These are phyloP conservation scores for Lepeophtheirus salmonis DNA, from an alignment of 1,140 invertebrate genomes.

Conservation along the genomic window DNA sequence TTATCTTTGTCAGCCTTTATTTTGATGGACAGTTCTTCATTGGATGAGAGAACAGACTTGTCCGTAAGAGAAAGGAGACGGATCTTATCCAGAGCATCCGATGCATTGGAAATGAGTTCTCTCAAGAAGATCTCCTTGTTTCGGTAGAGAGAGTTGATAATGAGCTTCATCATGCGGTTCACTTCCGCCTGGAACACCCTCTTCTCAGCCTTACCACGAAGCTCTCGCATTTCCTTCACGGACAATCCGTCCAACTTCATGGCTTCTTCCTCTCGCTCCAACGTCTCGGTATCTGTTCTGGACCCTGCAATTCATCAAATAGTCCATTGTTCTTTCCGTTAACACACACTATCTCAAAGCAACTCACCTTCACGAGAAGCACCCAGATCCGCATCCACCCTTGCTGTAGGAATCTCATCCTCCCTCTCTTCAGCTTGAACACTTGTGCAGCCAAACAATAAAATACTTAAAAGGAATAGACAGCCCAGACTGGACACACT, in stretches of 20 bases:
- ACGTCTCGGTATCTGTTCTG: constrained; percentile 44
- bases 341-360: constrained; percentile 4
- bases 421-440: neutral
- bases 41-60: constrained; percentile 49
- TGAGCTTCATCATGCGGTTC: constrained; percentile 98
- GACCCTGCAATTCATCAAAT: neutral
- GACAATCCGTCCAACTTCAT: constrained; percentile 89
- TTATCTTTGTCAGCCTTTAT: constrained; percentile 95
- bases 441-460: neutral
- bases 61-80: constrained; percentile 77
- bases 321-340: neutral
- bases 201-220: constrained; percentile 76
- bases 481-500: neutral
- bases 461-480: neutral
- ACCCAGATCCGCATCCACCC: constrained; percentile 12
- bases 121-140: constrained; percentile 98
- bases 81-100: constrained; percentile 87
- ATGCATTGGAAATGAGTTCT: constrained; percentile 92
- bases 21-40: constrained; percentile 64
- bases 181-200: constrained; percentile 88
- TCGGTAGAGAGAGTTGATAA: constrained; percentile 92
- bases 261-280: constrained; percentile 78
- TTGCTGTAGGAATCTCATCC: constrained; percentile 11
- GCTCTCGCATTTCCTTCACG: constrained; percentile 76
- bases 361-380: neutral